phyloP scores from a whole-genome alignment of 2,888 invertebrate species.

The Eupithecia subfuscata region DNA sequence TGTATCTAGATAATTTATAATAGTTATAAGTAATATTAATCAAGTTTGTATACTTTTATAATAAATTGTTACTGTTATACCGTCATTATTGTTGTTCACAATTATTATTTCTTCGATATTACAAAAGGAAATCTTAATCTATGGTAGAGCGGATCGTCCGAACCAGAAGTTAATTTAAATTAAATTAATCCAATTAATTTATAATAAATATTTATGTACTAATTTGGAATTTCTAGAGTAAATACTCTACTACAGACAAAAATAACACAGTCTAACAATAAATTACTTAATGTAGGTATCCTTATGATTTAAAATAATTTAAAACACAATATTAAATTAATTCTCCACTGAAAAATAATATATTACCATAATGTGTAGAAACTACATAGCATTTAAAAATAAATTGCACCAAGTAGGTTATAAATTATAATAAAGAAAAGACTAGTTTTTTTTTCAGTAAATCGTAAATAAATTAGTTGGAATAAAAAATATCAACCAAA shows the following conservation, averaged over 20 bases:
- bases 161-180: constrained; percentile 6
- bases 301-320: constrained; percentile 7
- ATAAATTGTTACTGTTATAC: constrained; percentile 59
- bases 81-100: constrained; percentile 57
- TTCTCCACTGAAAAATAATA: constrained; percentile 2
- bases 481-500: constrained; percentile 30
- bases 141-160: constrained; percentile 14
- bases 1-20: constrained; percentile 39
- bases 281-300: constrained; percentile 15
- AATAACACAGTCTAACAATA: constrained; percentile 24
- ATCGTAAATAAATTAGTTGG: constrained; percentile 6
- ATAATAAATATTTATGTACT: constrained; percentile 1
- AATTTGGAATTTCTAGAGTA: constrained; percentile 6
- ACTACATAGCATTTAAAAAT: constrained; percentile 22
- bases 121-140: constrained; percentile 9
- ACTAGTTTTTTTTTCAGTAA: constrained; percentile 16
- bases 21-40: constrained; percentile 22
- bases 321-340: not conserved
- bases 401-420: constrained; percentile 25
- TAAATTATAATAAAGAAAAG: not conserved
- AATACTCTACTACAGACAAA: constrained; percentile 15
- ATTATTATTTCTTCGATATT: constrained; percentile 57
- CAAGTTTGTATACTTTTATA: constrained; percentile 51
- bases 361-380: constrained; percentile 1
- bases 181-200: constrained; percentile 3